Base-by-base conservation (phyloP, 2,888 invertebrate genomes). In the Mythimna vitellina region DNA sequence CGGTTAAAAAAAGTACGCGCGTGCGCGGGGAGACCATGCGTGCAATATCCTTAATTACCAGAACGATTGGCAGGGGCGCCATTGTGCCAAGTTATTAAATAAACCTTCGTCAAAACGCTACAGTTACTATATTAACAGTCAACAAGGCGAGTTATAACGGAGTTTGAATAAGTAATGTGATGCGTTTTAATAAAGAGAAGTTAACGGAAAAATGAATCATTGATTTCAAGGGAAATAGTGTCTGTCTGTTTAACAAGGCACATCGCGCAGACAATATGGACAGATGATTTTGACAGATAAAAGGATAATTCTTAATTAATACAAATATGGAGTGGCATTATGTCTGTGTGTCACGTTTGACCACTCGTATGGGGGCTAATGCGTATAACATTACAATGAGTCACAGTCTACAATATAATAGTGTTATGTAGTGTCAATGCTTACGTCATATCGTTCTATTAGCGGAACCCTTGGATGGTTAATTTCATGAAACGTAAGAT, bases 291-390 rank as follows among this genome's bases (percentile, higher is more conserved):
- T 73, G n/a, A 42, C 58, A 69, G 73, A 76, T 69, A 69, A 56
- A 71, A 75, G 53, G 53, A 65, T 72, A 66, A 67, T 57, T 69
- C 49, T 42, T 67, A 80, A 80, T 80, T 76, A 84, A 12, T 62
- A 76, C 79, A 64, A 65, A 79, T 77, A 81, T 66, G 79, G 76
- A 62, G 73, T 53, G 70, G 72, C 72, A 72, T 76, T 81, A 78
- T 80, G 80, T 81, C 81, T 87, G 77, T 86, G 58, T 86, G 87
- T 86, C 89, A 85, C 85, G 86, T 86, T 73, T 76, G 85, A 73
- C 82, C 83, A 85, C 82, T 79, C 85, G 80, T 88, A 87, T 84
- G 88, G 78, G 46, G 73, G 82, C 78, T 86, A 83, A 78, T 82
- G 78, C 70, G 80, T 81, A 81, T 84, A 79, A 84, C 83, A 87